Conservation (phyloP, 2,113 vertebrate species). For the Hemiprocne comata region DNA sequence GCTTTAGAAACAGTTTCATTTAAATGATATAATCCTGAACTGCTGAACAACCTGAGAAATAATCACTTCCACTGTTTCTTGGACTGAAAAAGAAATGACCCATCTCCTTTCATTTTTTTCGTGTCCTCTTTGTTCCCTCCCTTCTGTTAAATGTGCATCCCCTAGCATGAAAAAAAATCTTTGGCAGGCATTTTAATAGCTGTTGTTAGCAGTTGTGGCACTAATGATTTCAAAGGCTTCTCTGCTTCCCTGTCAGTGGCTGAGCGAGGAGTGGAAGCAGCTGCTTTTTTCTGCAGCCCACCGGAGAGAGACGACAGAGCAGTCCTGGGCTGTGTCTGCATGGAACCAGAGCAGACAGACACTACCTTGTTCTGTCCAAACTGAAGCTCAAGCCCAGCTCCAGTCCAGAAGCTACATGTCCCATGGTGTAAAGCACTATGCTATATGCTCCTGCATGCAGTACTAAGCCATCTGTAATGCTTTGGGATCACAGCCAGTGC, state of each 20-base stretch:
- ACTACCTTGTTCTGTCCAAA: background rate
- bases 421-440: background rate
- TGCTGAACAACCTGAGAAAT: background rate
- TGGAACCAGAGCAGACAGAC: background rate
- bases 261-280: background rate
- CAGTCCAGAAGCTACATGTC: background rate
- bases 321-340: background rate
- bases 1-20: slow-evolving; percentile 2
- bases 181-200: background rate
- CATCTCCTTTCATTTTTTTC: background rate
- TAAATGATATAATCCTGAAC: background rate
- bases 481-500: background rate
- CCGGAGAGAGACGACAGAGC: background rate
- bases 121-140: background rate
- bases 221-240: background rate
- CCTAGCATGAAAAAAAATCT: background rate
- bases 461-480: background rate
- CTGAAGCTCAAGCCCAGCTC: background rate
- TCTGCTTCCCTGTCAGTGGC: background rate
- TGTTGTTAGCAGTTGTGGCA: background rate
- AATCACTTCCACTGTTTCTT: background rate
- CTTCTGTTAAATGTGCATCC: background rate
- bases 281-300: background rate
- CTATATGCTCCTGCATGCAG: background rate
- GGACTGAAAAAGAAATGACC: background rate